Percentiles rank a stretch among this genome's conserved stretches.
These are phyloP conservation scores for Onychomys torridus DNA, from an alignment of 2,797 vertebrate genomes.

Conservation along the genomic window DNA sequence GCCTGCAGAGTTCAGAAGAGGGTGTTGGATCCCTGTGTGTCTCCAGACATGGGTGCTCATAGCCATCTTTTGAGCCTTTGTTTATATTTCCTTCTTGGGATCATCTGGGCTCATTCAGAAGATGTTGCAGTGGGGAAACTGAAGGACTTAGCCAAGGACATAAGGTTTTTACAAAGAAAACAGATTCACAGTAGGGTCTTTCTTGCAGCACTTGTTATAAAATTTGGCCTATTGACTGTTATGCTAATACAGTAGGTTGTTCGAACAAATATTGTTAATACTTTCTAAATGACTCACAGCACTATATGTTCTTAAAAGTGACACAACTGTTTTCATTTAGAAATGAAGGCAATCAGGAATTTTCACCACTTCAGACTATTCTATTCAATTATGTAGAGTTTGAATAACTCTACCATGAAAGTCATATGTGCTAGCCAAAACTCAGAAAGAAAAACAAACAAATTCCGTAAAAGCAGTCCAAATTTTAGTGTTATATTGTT, in stretches of 20 bases:
- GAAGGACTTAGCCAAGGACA: background rate
- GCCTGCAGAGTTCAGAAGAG: background rate
- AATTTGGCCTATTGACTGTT: conserved; percentile 18
- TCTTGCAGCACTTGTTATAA: background rate
- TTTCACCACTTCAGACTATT: conserved; percentile 69
- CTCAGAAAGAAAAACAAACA: conserved; percentile 78
- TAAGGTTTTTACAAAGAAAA: background rate
- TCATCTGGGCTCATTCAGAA: background rate
- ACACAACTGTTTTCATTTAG: conserved; percentile 71
- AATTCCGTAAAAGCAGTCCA: conserved; percentile 67
- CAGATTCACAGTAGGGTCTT: background rate
- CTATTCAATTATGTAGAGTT: conserved; percentile 73
- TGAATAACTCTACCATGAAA: conserved; percentile 63
- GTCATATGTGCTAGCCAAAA: conserved; percentile 69
- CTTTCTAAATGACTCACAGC: conserved; percentile 74
- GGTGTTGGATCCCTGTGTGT: background rate
- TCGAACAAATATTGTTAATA: conserved; percentile 75
- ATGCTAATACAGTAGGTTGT: conserved; percentile 6
- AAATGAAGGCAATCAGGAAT: conserved; percentile 75
- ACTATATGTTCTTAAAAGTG: conserved; percentile 62
- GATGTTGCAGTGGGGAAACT: background rate
- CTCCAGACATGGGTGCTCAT: background rate
- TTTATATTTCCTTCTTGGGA: background rate
- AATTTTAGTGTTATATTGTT: conserved; percentile 77
- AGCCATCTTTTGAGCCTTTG: background rate